phyloP scores from a whole-genome alignment of 2,113 vertebrate species.

The Rynchops niger region DNA sequence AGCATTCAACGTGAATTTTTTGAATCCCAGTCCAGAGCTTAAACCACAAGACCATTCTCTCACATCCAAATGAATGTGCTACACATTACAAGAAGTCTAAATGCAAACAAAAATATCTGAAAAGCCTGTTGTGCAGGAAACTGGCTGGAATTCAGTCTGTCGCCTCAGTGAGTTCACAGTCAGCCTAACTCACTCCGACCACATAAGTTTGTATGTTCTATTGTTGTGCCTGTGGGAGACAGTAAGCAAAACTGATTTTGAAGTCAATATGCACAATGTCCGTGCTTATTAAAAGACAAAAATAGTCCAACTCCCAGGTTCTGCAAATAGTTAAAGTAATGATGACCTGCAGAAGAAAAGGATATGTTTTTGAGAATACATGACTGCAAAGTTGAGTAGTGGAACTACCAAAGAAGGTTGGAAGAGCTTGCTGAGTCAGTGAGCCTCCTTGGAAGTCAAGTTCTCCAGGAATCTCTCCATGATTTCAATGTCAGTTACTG shows the following conservation, averaged over 20 bases:
- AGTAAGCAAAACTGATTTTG: neutral
- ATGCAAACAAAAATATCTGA: slow-evolving; percentile 34
- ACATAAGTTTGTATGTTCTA: neutral
- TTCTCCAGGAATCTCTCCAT: neutral
- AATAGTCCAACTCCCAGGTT: neutral
- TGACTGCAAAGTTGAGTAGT: neutral
- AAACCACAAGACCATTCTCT: neutral
- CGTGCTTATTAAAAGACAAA: neutral
- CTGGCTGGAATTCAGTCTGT: slow-evolving; percentile 1
- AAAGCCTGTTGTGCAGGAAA: neutral
- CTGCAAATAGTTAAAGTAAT: neutral
- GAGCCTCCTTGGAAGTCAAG: neutral
- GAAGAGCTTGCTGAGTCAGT: neutral
- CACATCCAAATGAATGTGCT: neutral
- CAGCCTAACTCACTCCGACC: neutral
- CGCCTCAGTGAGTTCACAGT: neutral
- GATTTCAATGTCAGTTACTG: neutral
- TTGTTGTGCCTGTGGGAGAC: neutral
- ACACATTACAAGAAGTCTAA: neutral
- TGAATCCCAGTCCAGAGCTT: neutral
- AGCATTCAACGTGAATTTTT: neutral
- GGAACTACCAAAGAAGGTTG: neutral
- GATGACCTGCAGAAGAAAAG: neutral
- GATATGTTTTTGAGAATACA: neutral
- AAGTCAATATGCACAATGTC: neutral